Conservation (phyloP, 2,888 invertebrate species). For the Diadromus collaris region DNA sequence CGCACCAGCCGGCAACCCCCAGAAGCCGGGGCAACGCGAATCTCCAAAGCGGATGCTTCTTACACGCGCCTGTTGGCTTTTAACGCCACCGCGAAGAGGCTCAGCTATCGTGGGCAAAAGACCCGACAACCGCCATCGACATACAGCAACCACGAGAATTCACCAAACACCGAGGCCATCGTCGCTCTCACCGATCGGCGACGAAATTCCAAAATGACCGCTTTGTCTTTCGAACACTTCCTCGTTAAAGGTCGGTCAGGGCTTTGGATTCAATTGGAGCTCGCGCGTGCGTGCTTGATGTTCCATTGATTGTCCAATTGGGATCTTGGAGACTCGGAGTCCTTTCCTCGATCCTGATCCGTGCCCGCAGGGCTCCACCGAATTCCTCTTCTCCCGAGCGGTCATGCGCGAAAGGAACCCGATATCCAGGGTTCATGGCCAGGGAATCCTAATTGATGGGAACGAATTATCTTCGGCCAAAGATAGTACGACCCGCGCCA, state of each 20-base stretch:
- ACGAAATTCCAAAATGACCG: constrained; percentile 1
- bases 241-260: not conserved
- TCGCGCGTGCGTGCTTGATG: not conserved
- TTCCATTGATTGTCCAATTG: not conserved
- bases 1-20: constrained; percentile 53
- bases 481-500: constrained; percentile 42
- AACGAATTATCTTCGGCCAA: constrained; percentile 65
- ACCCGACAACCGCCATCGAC: constrained; percentile 47
- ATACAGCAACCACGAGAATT: constrained; percentile 23
- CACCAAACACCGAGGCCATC: constrained; percentile 3
- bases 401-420: constrained; percentile 30
- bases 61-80: constrained; percentile 59
- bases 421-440: not conserved
- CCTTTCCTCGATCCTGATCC: constrained; percentile 45
- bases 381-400: constrained; percentile 52
- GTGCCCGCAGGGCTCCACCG: constrained; percentile 34
- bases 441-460: constrained; percentile 75
- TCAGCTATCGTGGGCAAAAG: constrained; percentile 51
- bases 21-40: constrained; percentile 33
- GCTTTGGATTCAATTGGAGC: not conserved
- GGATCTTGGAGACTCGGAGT: not conserved
- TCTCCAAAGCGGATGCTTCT: constrained; percentile 57
- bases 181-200: constrained; percentile 1
- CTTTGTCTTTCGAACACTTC: constrained; percentile 8
- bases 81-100: constrained; percentile 55